Percentiles rank a stretch among this genome's conserved stretches.
These are phyloP conservation scores for Arenaria interpres DNA, from an alignment of 2,113 vertebrate genomes.

Conservation along the genomic window DNA sequence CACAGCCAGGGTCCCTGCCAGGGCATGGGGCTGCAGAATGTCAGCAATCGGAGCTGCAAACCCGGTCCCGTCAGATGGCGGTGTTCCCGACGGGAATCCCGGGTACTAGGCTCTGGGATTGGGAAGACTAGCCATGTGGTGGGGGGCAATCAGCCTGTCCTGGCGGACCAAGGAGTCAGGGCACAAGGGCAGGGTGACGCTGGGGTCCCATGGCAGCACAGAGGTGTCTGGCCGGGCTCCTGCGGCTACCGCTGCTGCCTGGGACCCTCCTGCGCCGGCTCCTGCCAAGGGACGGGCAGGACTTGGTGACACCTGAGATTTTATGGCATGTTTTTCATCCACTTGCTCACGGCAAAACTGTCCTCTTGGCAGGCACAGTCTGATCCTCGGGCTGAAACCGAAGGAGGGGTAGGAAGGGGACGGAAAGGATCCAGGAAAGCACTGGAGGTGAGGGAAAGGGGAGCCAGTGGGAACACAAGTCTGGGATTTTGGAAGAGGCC, in stretches of 20 bases:
- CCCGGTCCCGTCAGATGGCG: fast-evolving
- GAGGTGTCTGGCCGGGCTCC: fast-evolving
- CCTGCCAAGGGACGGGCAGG: not conserved
- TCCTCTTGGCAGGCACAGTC: fast-evolving
- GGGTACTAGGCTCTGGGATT: fast-evolving
- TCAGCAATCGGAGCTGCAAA: not conserved
- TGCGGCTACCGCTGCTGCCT: not conserved
- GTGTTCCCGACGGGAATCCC: fast-evolving
- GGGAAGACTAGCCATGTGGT: fast-evolving
- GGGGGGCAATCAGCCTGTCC: fast-evolving
- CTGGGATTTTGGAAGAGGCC: not conserved
- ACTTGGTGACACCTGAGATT: not conserved
- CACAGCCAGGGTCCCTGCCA: not conserved
- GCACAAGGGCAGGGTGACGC: no score
- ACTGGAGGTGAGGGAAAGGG: fast-evolving
- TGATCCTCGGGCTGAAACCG: not conserved
- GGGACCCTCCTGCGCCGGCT: fast-evolving
- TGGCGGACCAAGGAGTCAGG: fast-evolving
- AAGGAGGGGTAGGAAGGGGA: not conserved
- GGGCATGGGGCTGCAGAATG: not conserved
- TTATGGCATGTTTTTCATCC: fast-evolving
- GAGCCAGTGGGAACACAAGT: fast-evolving
- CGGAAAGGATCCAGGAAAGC: not conserved
- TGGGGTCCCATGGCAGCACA: fast-evolving
- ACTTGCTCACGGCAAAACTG: not conserved